Evolutionary conservation across 2,797 vertebrate genomes (phyloP).

Genomic region (Apodemus agrarius): DNA sequence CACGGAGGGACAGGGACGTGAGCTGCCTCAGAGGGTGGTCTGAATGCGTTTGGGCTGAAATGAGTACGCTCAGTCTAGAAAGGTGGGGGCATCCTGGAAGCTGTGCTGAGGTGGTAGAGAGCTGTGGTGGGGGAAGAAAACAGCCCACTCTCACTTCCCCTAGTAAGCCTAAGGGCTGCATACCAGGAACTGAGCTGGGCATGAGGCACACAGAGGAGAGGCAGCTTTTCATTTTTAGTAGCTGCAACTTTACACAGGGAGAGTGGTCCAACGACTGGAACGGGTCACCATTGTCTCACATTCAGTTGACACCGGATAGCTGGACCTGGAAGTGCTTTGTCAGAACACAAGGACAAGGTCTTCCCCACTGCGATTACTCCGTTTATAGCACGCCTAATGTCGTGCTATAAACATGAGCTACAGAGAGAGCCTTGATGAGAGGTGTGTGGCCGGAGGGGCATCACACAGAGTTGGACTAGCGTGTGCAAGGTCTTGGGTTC

Average conservation of each 20-base stretch:
- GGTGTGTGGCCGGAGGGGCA: not conserved
- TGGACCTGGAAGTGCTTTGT: accelerated
- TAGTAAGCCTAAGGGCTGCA: accelerated
- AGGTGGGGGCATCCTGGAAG: accelerated
- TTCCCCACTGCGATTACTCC: accelerated
- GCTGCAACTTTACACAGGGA: not conserved
- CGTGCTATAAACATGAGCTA: accelerated
- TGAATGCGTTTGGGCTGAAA: accelerated
- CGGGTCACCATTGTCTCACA: accelerated
- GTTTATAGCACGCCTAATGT: accelerated
- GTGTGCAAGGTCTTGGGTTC: not conserved
- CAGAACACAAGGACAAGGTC: accelerated
- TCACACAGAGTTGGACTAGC: not conserved
- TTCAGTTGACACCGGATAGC: not conserved
- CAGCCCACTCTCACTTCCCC: conserved; percentile 34
- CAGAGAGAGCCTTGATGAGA: accelerated
- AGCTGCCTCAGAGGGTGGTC: accelerated
- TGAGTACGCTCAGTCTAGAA: not conserved
- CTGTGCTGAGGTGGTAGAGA: accelerated
- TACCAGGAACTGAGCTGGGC: not conserved
- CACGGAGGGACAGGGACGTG: accelerated
- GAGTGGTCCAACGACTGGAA: not conserved
- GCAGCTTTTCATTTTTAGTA: not conserved
- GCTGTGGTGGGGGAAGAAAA: not conserved
- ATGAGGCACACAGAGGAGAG: accelerated